Percentiles rank a stretch among this genome's conserved stretches.
Conservation (phyloP, 2,797 vertebrate species). For the Myotis daubentonii region DNA sequence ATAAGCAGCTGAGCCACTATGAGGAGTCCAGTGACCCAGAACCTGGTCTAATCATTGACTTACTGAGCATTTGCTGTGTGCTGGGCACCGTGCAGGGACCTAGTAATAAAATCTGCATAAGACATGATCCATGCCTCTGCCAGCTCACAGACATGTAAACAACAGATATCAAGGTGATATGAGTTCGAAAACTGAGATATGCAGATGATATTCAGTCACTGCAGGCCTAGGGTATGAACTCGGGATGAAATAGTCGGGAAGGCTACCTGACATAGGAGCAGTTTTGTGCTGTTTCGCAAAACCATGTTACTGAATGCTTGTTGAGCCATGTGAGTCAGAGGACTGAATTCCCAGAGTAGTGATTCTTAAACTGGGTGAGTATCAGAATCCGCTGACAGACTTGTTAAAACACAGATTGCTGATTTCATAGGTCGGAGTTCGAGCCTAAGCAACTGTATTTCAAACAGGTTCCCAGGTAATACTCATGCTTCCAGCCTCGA, state of each 20-base stretch:
- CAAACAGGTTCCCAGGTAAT: constrained; percentile 25
- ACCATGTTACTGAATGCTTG: neutral
- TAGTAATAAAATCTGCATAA: neutral
- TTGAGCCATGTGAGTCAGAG: neutral
- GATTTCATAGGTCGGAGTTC: neutral
- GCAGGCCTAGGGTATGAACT: neutral
- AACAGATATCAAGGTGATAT: neutral
- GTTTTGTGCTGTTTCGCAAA: neutral
- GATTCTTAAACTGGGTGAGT: neutral
- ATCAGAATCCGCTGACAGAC: neutral
- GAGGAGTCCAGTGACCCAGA: neutral
- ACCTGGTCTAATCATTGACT: neutral
- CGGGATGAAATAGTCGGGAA: neutral
- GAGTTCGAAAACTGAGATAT: neutral
- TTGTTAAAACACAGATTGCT: constrained; percentile 29
- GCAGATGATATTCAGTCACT: neutral
- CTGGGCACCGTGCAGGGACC: neutral
- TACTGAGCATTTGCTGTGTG: neutral
- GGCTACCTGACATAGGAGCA: neutral
- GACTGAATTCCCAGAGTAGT: neutral
- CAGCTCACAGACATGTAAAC: neutral
- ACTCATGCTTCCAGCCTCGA: neutral
- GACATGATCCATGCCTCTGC: neutral
- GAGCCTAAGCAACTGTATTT: constrained; percentile 32
- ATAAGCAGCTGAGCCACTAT: constrained; percentile 12